These are phyloP conservation scores for Marcusenius ussheri DNA, from an alignment of 2,113 vertebrate species.

Conservation along the genomic window DNA sequence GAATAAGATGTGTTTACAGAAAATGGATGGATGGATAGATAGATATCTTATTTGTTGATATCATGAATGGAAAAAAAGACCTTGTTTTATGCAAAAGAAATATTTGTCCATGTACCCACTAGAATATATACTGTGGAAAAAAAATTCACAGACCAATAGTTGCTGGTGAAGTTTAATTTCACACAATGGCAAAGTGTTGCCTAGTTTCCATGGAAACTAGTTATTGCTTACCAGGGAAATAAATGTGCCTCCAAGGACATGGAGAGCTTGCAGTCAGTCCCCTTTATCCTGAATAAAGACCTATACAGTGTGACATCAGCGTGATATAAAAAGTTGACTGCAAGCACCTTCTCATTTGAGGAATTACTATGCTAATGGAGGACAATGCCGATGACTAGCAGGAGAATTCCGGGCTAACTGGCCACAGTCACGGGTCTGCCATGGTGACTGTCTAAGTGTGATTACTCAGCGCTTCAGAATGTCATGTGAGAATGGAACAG, in stretches of 20 bases:
- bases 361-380: background rate
- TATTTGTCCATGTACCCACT: background rate
- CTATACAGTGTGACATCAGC: background rate
- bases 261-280: background rate
- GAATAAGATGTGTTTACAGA: background rate
- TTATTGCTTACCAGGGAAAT: constrained; percentile 26
- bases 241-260: constrained; percentile 12
- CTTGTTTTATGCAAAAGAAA: background rate
- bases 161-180: constrained; percentile 1
- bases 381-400: background rate
- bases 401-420: background rate
- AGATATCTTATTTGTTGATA: background rate
- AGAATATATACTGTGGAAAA: background rate
- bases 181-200: constrained; percentile 6
- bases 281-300: background rate
- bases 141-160: background rate
- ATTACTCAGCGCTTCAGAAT: background rate
- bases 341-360: background rate
- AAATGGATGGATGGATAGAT: background rate
- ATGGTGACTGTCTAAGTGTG: background rate
- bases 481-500: background rate
- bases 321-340: constrained; percentile 1
- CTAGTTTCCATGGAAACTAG: constrained; percentile 29
- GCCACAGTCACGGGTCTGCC: background rate
- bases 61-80: background rate